Evolutionary conservation across 2,113 vertebrate genomes (phyloP).

Genomic region (Polyodon spathula): DNA sequence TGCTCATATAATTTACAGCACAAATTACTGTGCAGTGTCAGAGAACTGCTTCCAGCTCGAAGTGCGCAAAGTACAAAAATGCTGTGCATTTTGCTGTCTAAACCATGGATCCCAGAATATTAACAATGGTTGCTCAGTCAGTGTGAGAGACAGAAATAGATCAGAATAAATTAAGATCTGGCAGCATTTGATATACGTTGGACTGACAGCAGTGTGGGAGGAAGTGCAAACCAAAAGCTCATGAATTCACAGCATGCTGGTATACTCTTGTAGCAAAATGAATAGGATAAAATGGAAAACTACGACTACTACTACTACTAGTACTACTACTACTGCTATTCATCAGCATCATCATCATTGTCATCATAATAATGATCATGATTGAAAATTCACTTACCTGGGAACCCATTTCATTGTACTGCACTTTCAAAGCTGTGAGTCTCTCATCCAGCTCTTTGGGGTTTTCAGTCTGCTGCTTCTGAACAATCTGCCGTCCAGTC

Average conservation of each 20-base stretch:
- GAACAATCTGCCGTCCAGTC: slow-evolving; percentile 89
- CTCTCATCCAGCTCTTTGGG: slow-evolving; percentile 89
- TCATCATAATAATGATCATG: not conserved
- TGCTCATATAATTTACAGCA: not conserved
- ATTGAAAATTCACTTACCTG: slow-evolving; percentile 55
- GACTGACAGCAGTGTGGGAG: slow-evolving; percentile 12
- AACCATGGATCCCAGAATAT: not conserved
- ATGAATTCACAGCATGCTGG: slow-evolving; percentile 22
- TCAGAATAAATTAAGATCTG: slow-evolving; percentile 27
- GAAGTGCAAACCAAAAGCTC: slow-evolving; percentile 4
- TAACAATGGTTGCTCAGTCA: slow-evolving; percentile 12
- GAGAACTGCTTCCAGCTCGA: not conserved
- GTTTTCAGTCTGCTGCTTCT: slow-evolving; percentile 89
- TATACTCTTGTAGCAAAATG: slow-evolving; percentile 18
- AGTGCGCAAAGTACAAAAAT: not conserved
- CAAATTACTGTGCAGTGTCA: not conserved
- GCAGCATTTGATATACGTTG: slow-evolving; percentile 22
- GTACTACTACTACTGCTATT: not conserved
- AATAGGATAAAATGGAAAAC: slow-evolving; percentile 16
- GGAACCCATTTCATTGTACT: slow-evolving; percentile 89
- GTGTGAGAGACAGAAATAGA: slow-evolving; percentile 22
- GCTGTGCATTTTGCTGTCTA: not conserved
- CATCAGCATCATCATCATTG: not conserved
- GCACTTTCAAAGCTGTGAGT: slow-evolving; percentile 83
- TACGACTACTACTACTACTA: not conserved